Base-by-base conservation (phyloP, 2,797 vertebrate species). In the Gallirallus australis region DNA sequence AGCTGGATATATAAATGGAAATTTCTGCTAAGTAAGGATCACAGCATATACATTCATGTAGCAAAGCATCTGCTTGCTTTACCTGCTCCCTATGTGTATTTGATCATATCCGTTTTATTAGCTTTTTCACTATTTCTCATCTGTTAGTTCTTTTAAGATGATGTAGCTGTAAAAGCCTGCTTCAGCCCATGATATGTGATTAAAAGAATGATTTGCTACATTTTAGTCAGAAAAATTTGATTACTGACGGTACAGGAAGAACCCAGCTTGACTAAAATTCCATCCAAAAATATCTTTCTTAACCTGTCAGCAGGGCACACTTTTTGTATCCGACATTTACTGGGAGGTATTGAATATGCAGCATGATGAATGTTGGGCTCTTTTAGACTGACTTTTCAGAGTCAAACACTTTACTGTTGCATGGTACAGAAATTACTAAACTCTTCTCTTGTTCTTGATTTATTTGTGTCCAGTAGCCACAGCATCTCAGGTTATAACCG, bases 81-180 rank as follows among this genome's bases (percentile, higher is more conserved):
- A 79, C 35, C 42, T 88, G n/a, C 42, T 84, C 23, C 60, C 79
- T 33, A 54, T 57, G 37, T 63, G 24, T 68, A 53, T 90, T 93
- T 94, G 80, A 63, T 82, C 25, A 18, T 53, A 53, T 66, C 23
- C n/a, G 88, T 90, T 95, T 79, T 76, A 81, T 86, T 90, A 84
- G 23, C 25, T 81, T 91, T 83, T 90, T 79, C 72, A 82, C n/a
- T 79, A 6, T 94, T 93, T 94, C 56, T 93, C 39, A 63, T 56
- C 39, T 90, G 27, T 71, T 65, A 64, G 60, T 56, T 94, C 33
- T 93, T 88, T 56, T 53, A 50, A 94, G 95, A 48, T 18, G 31
- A 42, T 70, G 48, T 24, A 84, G n/a, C 70, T 68, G 45, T 89
- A 84, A 73, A 86, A 70, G 45, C 37, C 39, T 60, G 28, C 48